A percentile compares a stretch with the other conserved stretches of the same genome.
Evolutionary conservation across 2,888 invertebrate species (phyloP).

Genomic region (Trypoxylon attenuatum): DNA sequence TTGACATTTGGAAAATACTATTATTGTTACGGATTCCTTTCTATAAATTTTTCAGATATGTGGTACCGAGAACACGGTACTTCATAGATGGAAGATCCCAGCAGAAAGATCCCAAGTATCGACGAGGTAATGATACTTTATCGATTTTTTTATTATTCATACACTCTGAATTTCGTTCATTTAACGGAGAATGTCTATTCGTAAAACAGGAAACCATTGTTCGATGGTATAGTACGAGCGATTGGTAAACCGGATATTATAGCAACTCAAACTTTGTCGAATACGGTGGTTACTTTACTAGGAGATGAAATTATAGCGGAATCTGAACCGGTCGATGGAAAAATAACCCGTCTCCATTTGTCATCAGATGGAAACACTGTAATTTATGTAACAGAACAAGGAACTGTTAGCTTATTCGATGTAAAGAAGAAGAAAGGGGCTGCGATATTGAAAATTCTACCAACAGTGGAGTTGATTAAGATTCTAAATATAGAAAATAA

Average conservation of each 20-base stretch:
- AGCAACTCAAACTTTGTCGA: constrained; percentile 59
- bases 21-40: too few species aligned
- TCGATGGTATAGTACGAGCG: constrained; percentile 63
- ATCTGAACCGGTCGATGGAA: constrained; percentile 73
- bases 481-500: constrained; percentile 39
- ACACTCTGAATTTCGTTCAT: background rate
- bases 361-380: constrained; percentile 77
- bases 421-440: constrained; percentile 71
- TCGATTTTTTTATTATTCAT: constrained; percentile 5
- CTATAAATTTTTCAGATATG: constrained; percentile 60
- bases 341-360: constrained; percentile 75
- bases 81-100: constrained; percentile 66
- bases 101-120: constrained; percentile 52
- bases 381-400: constrained; percentile 75
- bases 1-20: constrained; percentile 1
- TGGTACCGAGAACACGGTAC: constrained; percentile 61
- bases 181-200: too few species aligned
- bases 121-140: constrained; percentile 42
- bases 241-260: constrained; percentile 55
- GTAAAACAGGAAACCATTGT: constrained; percentile 58
- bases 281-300: constrained; percentile 68
- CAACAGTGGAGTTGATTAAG: constrained; percentile 33
- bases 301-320: constrained; percentile 75
- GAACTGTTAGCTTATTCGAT: constrained; percentile 74
- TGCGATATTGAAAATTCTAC: constrained; percentile 70